phyloP scores from a whole-genome alignment of 2,888 invertebrate species.

The Leptinotarsa tumamoca region DNA sequence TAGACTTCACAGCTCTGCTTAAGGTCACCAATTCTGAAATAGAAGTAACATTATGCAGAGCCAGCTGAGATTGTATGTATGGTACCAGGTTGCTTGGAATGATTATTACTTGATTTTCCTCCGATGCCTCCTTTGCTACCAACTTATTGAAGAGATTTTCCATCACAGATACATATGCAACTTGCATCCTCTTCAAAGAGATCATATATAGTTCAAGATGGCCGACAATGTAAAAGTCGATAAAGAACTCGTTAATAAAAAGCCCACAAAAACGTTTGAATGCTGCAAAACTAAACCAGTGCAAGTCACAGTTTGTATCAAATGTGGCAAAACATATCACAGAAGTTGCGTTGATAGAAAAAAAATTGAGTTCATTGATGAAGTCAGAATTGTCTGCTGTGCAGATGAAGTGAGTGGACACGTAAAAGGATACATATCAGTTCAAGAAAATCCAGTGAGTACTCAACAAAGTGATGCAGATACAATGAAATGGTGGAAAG shows the following conservation, averaged over 20 bases:
- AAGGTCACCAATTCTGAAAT: no score
- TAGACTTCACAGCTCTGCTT: no score
- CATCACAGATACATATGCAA: no score
- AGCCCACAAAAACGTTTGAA: conserved; percentile 21
- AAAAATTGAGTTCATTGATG: conserved; percentile 14
- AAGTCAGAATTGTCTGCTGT: conserved; percentile 24
- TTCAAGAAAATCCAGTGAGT: conserved; percentile 23
- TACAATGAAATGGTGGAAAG: conserved; percentile 22
- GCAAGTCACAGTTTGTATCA: conserved; percentile 20
- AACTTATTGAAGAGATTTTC: no score
- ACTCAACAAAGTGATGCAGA: conserved; percentile 23
- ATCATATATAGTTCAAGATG: neutral
- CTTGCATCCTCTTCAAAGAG: no score
- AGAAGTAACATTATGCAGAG: no score
- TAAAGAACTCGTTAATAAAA: conserved; percentile 23
- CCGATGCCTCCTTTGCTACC: no score
- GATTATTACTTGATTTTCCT: no score
- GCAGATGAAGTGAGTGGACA: conserved; percentile 13
- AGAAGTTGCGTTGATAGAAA: conserved; percentile 22
- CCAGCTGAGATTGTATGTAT: no score
- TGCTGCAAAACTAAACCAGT: conserved; percentile 13
- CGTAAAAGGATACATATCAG: conserved; percentile 11
- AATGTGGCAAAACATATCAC: neutral
- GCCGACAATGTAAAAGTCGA: conserved; percentile 9
- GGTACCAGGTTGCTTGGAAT: no score